Conservation (phyloP, 2,113 vertebrate genomes). For the Heptranchias perlo region DNA sequence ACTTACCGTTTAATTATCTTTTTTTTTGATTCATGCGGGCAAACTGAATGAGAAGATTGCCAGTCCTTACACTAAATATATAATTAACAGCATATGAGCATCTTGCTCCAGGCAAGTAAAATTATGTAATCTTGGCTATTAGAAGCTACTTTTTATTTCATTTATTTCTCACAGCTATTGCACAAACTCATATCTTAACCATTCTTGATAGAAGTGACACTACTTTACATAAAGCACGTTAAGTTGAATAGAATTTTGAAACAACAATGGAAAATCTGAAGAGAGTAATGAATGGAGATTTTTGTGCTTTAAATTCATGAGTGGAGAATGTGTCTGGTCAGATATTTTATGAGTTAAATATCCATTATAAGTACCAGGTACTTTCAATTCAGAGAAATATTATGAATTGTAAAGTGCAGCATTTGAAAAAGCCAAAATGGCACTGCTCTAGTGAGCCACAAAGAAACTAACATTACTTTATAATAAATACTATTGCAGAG, state of each 20-base stretch:
- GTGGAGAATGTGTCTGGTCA: neutral
- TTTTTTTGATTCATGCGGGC: neutral
- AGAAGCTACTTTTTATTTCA: slow-evolving; percentile 11
- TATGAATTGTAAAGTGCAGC: neutral
- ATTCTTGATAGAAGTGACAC: neutral
- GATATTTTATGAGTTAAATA: neutral
- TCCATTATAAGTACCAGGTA: neutral
- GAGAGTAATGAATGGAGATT: neutral
- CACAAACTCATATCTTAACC: neutral
- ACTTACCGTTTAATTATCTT: neutral
- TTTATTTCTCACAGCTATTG: neutral
- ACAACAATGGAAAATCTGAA: neutral
- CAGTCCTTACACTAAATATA: neutral
- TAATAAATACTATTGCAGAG: neutral
- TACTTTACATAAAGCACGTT: neutral
- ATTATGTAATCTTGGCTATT: neutral
- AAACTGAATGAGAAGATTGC: neutral
- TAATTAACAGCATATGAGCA: neutral
- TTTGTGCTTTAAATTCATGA: neutral
- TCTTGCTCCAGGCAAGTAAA: neutral
- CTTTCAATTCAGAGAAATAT: neutral
- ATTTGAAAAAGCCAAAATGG: neutral
- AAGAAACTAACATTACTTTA: neutral
- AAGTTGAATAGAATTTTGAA: neutral
- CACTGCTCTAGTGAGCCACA: neutral